Percentiles rank a stretch among this genome's conserved stretches.
Conservation (phyloP, 2,888 invertebrate genomes). For the Acrobasis repandana region DNA sequence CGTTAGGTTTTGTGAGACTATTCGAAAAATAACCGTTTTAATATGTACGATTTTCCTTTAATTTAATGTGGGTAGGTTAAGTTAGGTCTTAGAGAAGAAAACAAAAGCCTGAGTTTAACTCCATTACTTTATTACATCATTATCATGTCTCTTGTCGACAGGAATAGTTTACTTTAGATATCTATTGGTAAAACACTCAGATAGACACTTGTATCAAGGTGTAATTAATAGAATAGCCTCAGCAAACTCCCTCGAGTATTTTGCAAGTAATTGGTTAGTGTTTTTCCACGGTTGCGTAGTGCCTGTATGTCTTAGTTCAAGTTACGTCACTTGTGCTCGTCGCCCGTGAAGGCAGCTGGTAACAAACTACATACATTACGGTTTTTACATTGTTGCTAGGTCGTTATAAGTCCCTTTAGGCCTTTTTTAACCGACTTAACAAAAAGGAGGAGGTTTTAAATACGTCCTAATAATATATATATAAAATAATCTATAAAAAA, state of each 20-base stretch:
- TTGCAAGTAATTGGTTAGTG: slow-evolving; percentile 31
- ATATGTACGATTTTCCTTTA: neutral
- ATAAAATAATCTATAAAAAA: too few relatives aligned
- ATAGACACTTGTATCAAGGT: neutral
- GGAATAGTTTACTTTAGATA: neutral
- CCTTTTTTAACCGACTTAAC: too few relatives aligned
- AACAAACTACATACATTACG: neutral
- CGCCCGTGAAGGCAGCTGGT: slow-evolving; percentile 18
- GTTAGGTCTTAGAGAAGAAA: too few relatives aligned
- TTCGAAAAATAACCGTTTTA: neutral
- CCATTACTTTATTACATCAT: too few relatives aligned
- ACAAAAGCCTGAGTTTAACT: too few relatives aligned
- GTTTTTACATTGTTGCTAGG: neutral
- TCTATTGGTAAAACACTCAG: neutral
- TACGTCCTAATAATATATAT: too few relatives aligned
- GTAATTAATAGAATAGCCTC: slow-evolving; percentile 9
- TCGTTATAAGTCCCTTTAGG: too few relatives aligned
- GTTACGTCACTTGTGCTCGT: slow-evolving; percentile 23
- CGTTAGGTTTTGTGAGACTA: neutral
- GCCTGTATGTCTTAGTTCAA: slow-evolving; percentile 24
- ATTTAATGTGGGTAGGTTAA: too few relatives aligned
- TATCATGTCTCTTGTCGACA: neutral
- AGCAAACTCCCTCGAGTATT: slow-evolving; percentile 27
- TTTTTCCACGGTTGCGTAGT: slow-evolving; percentile 41
- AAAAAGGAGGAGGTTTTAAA: too few relatives aligned